Conservation (phyloP, 2,113 vertebrate species). For the Corynorhinus townsendii region DNA sequence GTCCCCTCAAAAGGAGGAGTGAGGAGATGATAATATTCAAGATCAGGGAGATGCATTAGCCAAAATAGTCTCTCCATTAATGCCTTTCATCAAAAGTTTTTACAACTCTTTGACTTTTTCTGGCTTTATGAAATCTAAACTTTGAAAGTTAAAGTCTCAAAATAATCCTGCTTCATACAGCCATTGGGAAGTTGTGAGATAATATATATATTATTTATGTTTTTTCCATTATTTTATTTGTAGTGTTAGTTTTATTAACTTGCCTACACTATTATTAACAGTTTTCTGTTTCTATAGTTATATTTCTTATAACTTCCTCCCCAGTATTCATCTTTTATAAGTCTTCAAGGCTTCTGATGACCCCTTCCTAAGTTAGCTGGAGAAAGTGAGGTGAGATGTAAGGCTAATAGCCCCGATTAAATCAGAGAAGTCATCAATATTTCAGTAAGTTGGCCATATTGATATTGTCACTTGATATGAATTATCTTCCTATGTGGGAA, state of each 20-base stretch:
- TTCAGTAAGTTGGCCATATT: not conserved
- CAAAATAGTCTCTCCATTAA: not conserved
- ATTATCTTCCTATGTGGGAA: not conserved
- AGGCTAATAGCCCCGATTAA: not conserved
- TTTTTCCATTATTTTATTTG: not conserved
- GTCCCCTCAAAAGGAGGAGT: not conserved
- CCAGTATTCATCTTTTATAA: not conserved
- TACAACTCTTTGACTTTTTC: not conserved
- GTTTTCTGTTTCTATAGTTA: not conserved
- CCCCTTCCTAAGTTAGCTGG: not conserved
- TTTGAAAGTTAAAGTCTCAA: slow-evolving; percentile 25
- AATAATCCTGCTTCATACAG: not conserved
- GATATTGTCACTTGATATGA: not conserved
- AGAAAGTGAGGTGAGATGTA: not conserved
- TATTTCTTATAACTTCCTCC: not conserved
- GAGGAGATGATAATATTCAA: not conserved
- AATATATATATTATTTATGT: not conserved
- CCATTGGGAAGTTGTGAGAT: not conserved
- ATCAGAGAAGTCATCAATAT: not conserved
- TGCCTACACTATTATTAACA: not conserved
- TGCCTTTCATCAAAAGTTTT: not conserved
- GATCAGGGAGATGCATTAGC: not conserved
- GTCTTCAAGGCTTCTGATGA: not conserved
- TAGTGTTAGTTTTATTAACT: not conserved
- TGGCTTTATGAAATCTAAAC: not conserved